Conservation (phyloP, 2,888 invertebrate genomes). For the Eupithecia subfuscata region DNA sequence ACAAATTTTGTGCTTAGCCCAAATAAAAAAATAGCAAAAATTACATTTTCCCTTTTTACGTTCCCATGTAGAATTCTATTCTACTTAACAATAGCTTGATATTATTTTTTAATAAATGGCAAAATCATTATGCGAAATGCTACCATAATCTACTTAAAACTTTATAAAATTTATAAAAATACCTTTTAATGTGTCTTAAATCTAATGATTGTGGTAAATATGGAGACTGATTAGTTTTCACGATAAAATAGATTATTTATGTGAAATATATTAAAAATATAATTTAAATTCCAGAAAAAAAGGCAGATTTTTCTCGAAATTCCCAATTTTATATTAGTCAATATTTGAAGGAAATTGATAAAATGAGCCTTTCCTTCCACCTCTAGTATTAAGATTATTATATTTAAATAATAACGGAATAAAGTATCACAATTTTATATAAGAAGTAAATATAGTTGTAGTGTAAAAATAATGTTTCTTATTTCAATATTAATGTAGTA, state of each 20-base stretch:
- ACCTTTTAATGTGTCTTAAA: conserved; percentile 16
- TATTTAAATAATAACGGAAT: not conserved
- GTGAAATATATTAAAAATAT: not conserved
- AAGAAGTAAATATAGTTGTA: not conserved
- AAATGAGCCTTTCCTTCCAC: not conserved
- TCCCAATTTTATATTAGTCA: not conserved
- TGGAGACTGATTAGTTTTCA: not conserved
- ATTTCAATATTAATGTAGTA: not conserved
- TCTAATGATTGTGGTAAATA: conserved; percentile 6
- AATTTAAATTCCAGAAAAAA: not conserved
- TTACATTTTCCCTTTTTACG: conserved; percentile 1
- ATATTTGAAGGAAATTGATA: not conserved
- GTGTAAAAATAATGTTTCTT: not conserved
- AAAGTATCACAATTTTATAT: not conserved
- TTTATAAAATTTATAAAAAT: conserved; percentile 33
- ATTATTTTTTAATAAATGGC: conserved; percentile 28
- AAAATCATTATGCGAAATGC: conserved; percentile 34
- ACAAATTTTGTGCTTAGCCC: conserved; percentile 15
- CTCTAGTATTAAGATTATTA: not conserved
- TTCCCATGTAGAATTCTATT: not conserved
- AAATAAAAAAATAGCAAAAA: conserved; percentile 13
- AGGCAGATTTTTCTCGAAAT: not conserved
- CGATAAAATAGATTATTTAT: not conserved
- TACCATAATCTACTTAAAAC: conserved; percentile 11
- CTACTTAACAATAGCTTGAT: conserved; percentile 3